Conservation (phyloP, 2,888 invertebrate genomes). For the Heliconius ismenius region DNA sequence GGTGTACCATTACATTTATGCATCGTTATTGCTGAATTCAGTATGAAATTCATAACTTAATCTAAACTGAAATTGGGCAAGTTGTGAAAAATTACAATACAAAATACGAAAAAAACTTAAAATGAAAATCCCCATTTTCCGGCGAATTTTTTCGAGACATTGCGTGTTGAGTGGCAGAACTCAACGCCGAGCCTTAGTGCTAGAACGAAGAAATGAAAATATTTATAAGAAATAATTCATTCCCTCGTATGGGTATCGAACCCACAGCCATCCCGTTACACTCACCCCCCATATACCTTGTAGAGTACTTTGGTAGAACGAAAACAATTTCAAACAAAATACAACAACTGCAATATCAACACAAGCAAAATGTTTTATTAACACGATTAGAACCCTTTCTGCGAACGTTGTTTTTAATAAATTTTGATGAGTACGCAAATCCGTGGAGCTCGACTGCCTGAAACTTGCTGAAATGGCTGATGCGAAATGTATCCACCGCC, state of each 20-base stretch:
- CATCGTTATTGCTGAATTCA: too few relatives aligned
- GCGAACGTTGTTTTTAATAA: conserved; percentile 49
- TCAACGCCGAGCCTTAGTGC: too few relatives aligned
- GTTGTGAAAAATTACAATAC: neutral
- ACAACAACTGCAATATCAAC: conserved; percentile 10
- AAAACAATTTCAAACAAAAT: neutral
- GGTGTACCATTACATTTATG: too few relatives aligned
- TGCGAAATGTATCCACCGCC: conserved; percentile 59
- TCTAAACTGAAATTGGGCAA: neutral
- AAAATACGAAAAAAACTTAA: too few relatives aligned
- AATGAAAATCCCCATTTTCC: too few relatives aligned
- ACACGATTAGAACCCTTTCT: conserved; percentile 30
- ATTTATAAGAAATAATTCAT: fast-evolving
- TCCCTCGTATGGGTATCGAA: too few relatives aligned
- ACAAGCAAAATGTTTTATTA: conserved; percentile 35
- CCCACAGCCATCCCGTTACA: too few relatives aligned
- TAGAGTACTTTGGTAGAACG: neutral
- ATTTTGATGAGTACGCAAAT: conserved; percentile 59
- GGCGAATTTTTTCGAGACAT: too few relatives aligned
- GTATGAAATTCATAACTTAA: neutral
- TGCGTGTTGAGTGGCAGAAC: too few relatives aligned
- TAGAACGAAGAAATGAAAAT: too few relatives aligned
- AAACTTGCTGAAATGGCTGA: conserved; percentile 63
- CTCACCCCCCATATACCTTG: neutral
- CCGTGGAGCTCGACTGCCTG: conserved; percentile 44